A percentile compares a stretch with the other conserved stretches of the same genome.
These are phyloP conservation scores for Apoderus coryli DNA, from an alignment of 2,888 invertebrate genomes.

Conservation along the genomic window DNA sequence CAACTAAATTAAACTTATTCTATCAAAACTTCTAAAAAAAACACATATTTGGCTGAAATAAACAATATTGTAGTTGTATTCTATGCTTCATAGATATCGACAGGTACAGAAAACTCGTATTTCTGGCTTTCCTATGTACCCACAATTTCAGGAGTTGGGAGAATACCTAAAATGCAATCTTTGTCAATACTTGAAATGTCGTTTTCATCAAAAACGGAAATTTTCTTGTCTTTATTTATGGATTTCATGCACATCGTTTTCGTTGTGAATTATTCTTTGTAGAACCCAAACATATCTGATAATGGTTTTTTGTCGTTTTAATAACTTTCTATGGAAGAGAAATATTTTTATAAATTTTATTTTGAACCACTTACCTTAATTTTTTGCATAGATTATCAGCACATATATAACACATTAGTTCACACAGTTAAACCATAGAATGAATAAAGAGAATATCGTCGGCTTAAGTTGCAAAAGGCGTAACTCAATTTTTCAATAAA, in stretches of 20 bases:
- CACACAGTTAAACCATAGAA: no score
- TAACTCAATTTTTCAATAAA: no score
- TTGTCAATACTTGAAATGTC: conserved; percentile 1
- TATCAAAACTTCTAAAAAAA: neutral
- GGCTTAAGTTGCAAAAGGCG: no score
- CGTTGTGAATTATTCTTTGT: conserved; percentile 6
- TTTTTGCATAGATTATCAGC: no score
- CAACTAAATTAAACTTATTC: no score
- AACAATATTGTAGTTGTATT: neutral
- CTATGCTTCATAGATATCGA: conserved; percentile 1
- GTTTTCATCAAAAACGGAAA: conserved; percentile 1
- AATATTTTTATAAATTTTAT: neutral
- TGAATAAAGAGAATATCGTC: no score
- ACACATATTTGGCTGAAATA: neutral
- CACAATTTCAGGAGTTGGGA: neutral
- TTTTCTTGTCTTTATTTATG: conserved; percentile 1
- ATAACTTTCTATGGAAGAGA: neutral
- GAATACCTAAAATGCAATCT: neutral
- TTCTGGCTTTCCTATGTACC: conserved; percentile 1
- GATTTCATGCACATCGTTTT: conserved; percentile 4
- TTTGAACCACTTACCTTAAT: conserved; percentile 1
- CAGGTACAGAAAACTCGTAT: conserved; percentile 1
- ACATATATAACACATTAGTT: no score
- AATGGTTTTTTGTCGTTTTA: conserved; percentile 6
- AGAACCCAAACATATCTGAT: conserved; percentile 9